Evolutionary conservation across 2,888 invertebrate genomes (phyloP), one percentile per base, ranked within the genome.

Genomic region (Napeogenes sylphis): DNA sequence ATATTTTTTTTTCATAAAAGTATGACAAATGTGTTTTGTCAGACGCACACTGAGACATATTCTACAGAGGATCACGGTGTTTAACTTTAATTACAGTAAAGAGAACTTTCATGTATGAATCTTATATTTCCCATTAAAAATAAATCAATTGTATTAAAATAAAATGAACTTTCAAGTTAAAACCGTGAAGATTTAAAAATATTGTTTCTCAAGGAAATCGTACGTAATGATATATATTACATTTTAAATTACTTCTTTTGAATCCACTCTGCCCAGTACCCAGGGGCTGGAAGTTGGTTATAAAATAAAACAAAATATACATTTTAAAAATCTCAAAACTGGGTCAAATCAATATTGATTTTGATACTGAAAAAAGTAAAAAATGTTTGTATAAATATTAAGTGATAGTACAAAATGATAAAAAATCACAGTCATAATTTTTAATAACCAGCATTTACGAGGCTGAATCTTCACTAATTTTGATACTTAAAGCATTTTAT

Each of bases 391-490:
- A 42, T 30, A 12, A 30, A 10, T 51, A 21, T 47, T 4, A 6
- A 6, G n/a, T n/a, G 6, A n/a, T 47, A 6, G 4, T 30, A 30
- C 21, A 13, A 58, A 56, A 56, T 59, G 14, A 47, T 35, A 55
- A 57, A 62, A 64, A 66, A 68, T 62, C 60, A 54, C 59, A 58
- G 57, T 55, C 13, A 64, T 68, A 66, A 66, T 46, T 63, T 64
- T 59, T 68, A 63, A 68, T 64, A 62, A 59, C 54, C 61, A 54
- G 71, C 85, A 82, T 86, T 87, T 85, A 81, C 83, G 82, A 81
- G 80, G 79, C 81, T 77, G 72, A 74, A 78, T 75, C 75, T 79
- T 78, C 78, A 80, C 80, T 82, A 82, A 87, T 85, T 84, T 83
- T 77, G 74, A 75, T 71, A 76, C 74, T 75, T 80, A 80, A 81